Evolutionary conservation across 1,140 invertebrate species (phyloP).

Genomic region (Thaumetopoea pityocampa): DNA sequence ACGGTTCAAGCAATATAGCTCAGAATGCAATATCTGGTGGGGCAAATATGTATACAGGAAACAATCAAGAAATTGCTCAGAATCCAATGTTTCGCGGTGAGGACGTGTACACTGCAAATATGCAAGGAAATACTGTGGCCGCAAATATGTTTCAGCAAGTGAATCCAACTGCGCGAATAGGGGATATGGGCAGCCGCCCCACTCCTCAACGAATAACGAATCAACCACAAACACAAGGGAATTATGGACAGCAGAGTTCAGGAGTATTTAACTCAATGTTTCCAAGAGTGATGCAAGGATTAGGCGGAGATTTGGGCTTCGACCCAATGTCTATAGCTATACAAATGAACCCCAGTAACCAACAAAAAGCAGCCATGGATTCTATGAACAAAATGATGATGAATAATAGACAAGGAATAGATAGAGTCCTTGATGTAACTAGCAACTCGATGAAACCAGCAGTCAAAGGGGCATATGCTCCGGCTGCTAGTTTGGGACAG

Average conservation of each 20-base stretch:
- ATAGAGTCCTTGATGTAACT: slow-evolving; percentile 12
- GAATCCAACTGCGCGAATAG: slow-evolving; percentile 27
- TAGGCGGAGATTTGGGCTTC: slow-evolving; percentile 53
- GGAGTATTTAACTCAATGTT: slow-evolving; percentile 67
- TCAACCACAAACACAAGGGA: slow-evolving; percentile 5
- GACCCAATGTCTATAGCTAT: slow-evolving; percentile 68
- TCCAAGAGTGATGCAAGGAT: slow-evolving; percentile 54
- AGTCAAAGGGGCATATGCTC: slow-evolving; percentile 17
- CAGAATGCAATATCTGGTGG: no score
- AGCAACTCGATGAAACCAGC: slow-evolving; percentile 15
- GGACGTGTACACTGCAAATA: no score
- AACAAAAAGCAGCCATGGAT: slow-evolving; percentile 43
- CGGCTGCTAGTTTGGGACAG: slow-evolving; percentile 7
- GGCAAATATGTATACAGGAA: no score
- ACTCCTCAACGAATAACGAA: no score
- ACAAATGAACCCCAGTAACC: slow-evolving; percentile 70
- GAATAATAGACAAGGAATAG: slow-evolving; percentile 15
- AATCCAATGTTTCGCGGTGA: no score
- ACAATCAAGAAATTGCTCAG: no score
- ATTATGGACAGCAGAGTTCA: slow-evolving; percentile 40
- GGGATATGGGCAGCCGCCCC: no score
- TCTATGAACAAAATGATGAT: slow-evolving; percentile 49
- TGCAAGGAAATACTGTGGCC: no score
- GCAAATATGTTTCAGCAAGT: no score
- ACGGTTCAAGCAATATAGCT: no score